Conservation (phyloP, 2,113 vertebrate species). For the Cephalopterus ornatus region DNA sequence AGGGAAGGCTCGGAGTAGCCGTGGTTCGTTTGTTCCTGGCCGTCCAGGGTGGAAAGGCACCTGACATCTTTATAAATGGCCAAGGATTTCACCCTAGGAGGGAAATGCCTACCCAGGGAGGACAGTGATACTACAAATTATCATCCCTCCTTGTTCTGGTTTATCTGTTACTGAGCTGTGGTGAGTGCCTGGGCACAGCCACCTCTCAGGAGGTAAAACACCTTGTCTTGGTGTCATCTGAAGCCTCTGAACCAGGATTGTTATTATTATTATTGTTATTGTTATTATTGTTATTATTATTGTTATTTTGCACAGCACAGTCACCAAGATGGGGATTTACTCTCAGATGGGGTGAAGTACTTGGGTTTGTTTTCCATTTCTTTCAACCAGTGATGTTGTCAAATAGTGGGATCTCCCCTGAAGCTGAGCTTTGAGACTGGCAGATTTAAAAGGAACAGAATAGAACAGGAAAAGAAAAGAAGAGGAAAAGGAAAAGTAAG, state of each 20-base stretch:
- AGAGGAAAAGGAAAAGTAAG: no score
- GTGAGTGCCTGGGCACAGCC: not conserved
- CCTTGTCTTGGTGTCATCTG: not conserved
- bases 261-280: not conserved
- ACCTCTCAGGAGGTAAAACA: rapidly evolving
- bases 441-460: not conserved
- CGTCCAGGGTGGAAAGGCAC: rapidly evolving
- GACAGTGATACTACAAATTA: rapidly evolving
- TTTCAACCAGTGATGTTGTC: not conserved
- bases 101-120: rapidly evolving
- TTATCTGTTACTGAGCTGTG: not conserved
- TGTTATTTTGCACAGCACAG: not conserved
- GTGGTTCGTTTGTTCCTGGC: rapidly evolving
- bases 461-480: not conserved
- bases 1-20: rapidly evolving
- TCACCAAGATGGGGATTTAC: not conserved
- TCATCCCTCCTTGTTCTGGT: no score
- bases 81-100: not conserved
- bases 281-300: not conserved
- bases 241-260: not conserved
- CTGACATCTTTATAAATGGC: not conserved
- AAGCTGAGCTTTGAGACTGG: not conserved
- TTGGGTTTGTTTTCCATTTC: not conserved
- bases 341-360: not conserved
- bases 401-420: not conserved